A percentile compares a stretch with the other conserved stretches of the same genome.
phyloP scores from a whole-genome alignment of 2,797 vertebrate species.

The Hypotaenidia philippensis region DNA sequence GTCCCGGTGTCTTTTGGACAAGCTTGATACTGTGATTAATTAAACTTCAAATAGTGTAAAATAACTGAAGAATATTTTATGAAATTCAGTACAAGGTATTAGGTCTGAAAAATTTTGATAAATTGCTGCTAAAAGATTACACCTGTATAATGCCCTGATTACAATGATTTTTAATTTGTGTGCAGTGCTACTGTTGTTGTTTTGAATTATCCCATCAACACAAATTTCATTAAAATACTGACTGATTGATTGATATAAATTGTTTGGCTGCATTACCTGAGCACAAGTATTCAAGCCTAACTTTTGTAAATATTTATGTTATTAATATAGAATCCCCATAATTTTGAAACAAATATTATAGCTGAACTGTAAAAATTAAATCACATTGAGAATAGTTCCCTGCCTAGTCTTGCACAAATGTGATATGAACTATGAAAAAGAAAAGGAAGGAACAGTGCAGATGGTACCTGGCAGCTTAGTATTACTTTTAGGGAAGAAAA shows the following conservation, averaged over 20 bases:
- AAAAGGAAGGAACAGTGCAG: background rate
- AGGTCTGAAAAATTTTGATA: slow-evolving; percentile 53
- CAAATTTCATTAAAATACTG: slow-evolving; percentile 60
- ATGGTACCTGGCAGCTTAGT: background rate
- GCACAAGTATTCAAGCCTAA: background rate
- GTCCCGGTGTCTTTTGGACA: slow-evolving; percentile 24
- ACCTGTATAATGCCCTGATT: slow-evolving; percentile 46
- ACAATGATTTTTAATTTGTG: slow-evolving; percentile 48
- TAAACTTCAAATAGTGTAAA: slow-evolving; percentile 43
- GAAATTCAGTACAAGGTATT: slow-evolving; percentile 16
- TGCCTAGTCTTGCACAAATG: background rate
- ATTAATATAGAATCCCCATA: background rate
- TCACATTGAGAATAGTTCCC: background rate
- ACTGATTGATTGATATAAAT: slow-evolving; percentile 18
- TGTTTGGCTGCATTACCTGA: slow-evolving; percentile 4
- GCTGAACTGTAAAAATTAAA: background rate
- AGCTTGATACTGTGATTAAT: slow-evolving; percentile 60
- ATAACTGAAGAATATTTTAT: slow-evolving; percentile 47
- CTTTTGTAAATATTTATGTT: background rate
- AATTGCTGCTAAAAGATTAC: slow-evolving; percentile 52
- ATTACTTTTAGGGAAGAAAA: background rate
- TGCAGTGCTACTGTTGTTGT: background rate
- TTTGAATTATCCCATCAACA: slow-evolving; percentile 13
- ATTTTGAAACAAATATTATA: background rate
- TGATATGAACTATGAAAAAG: background rate